phyloP scores from a whole-genome alignment of 2,888 invertebrate genomes.

The Dastarcus helophoroides region DNA sequence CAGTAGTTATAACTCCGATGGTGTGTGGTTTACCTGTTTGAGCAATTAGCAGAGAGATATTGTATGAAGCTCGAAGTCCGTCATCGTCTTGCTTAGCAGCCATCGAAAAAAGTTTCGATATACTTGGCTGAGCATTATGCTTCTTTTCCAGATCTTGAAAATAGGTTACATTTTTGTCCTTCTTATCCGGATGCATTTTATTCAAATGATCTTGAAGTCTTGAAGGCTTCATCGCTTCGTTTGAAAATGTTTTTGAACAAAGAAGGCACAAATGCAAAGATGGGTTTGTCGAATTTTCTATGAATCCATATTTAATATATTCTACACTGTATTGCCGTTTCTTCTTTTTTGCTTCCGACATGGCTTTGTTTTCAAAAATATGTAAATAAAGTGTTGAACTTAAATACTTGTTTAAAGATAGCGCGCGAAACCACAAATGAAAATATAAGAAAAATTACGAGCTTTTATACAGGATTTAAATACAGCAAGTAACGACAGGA shows the following conservation, averaged over 20 bases:
- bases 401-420: too few species aligned
- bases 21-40: conserved; percentile 14
- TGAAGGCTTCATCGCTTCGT: conserved; percentile 17
- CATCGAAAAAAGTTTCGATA: too few species aligned
- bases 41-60: conserved; percentile 14
- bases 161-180: conserved; percentile 9
- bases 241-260: conserved; percentile 18
- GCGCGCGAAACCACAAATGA: too few species aligned
- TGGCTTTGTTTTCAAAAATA: too few species aligned
- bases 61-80: too few species aligned
- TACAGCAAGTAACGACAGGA: too few species aligned
- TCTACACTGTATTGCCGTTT: conserved; percentile 8
- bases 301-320: conserved; percentile 12
- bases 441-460: too few species aligned
- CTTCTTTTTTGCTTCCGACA: conserved; percentile 1
- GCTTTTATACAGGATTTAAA: too few species aligned
- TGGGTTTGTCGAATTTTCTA: conserved; percentile 1
- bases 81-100: too few species aligned
- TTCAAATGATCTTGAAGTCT: conserved; percentile 11
- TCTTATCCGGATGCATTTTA: conserved; percentile 11
- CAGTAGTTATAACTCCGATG: conserved; percentile 13
- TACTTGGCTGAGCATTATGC: too few species aligned
- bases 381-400: too few species aligned
- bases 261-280: conserved; percentile 10
- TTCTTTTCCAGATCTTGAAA: conserved; percentile 9